phyloP scores from a whole-genome alignment of 35 echinoderm and acorn worm species.

The Apostichopus parvimensis region DNA sequence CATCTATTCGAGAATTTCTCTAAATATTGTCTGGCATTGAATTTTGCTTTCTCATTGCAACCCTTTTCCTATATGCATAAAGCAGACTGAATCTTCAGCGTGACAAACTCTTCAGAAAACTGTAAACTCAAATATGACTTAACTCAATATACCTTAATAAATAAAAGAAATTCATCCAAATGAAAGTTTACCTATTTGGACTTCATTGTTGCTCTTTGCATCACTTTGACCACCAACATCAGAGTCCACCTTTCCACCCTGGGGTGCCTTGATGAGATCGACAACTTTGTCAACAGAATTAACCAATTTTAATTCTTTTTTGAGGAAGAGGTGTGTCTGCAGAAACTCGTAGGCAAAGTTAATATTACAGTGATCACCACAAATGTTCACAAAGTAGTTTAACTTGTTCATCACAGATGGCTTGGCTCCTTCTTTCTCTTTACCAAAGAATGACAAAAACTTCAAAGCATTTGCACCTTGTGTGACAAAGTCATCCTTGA shows the following conservation, averaged over 20 bases:
- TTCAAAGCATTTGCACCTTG: neutral
- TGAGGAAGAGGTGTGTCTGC: neutral
- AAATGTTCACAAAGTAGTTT: neutral
- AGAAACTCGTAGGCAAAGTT: neutral
- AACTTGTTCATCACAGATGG: constrained; percentile 13
- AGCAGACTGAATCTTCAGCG: too few relatives aligned
- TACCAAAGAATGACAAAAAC: constrained; percentile 17
- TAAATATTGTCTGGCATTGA: too few relatives aligned
- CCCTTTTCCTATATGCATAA: too few relatives aligned
- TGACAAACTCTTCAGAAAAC: too few relatives aligned
- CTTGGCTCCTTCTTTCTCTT: neutral
- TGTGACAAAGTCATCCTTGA: neutral
- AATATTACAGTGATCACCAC: constrained; percentile 13
- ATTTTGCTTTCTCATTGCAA: too few relatives aligned
- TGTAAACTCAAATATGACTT: too few relatives aligned
- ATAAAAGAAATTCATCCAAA: too few relatives aligned
- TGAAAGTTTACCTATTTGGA: too few relatives aligned
- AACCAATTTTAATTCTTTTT: neutral
- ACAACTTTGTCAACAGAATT: neutral
- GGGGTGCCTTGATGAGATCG: neutral
- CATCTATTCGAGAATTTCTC: too few relatives aligned
- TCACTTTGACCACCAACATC: too few relatives aligned
- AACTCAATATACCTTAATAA: too few relatives aligned
- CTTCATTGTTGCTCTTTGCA: too few relatives aligned
- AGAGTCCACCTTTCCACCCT: constrained; percentile 2